Evolutionary conservation across 2,888 invertebrate species (phyloP), one percentile per base, ranked within the genome.

Genomic region (Bombylius major): DNA sequence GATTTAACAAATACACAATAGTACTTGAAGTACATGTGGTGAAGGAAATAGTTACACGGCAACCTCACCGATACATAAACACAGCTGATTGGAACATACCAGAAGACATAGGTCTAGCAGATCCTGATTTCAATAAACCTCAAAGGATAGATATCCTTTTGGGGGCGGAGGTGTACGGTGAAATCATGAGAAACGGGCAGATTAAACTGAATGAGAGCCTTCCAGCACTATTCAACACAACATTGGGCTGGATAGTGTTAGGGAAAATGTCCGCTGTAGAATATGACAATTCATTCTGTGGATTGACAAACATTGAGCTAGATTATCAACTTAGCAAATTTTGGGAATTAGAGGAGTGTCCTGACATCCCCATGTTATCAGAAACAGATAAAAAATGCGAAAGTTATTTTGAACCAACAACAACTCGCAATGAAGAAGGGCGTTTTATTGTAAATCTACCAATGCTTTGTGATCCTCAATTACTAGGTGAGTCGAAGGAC

Each of bases 361-460:
- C 6, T 36, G 36, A 36, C 6, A 36, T 8, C 7, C 36, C 36
- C 9, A 36, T 8, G 6, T 36, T 36, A 9, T 36, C 36, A 8
- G 9, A 8, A 36, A 8, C 36, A 36, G 36, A 36, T 36, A 6
- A 36, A 9, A 39, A 42, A 47, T 62, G 62, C 48, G 62, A 65
- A 58, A 42, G 53, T 3, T 58, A 60, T 50, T 62, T 65, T 53
- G n/a, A 48, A n/a, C 51, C 58, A 47, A 61, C 58, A 8, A 50
- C 50, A 11, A 54, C 31, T 5, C 50, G 58, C 34, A 42, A 56
- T 36, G 11, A 3, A n/a, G 46, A 59, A 5, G 62, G 62, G 11
- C 31, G 59, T 42, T 63, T 62, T 46, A 32, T 61, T 14, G 60
- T 62, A 6, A 57, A 50, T 14, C 50, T 63, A 46, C 63, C 62